These are phyloP conservation scores for Eutolmus rufibarbis DNA, from an alignment of 2,888 invertebrate species.

Conservation along the genomic window DNA sequence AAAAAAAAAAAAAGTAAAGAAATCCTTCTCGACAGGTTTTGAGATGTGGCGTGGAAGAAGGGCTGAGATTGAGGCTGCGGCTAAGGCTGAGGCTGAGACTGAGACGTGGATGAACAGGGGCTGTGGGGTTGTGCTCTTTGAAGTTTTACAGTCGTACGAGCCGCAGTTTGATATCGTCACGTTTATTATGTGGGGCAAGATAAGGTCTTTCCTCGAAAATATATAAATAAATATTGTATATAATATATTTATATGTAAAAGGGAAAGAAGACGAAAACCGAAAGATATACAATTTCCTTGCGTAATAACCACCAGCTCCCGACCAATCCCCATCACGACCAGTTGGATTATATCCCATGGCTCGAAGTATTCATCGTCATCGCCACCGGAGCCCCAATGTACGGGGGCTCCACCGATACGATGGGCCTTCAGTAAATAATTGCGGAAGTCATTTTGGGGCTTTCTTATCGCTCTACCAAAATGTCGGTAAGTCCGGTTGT, in stretches of 20 bases:
- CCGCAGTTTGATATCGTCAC: background rate
- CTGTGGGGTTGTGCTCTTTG: background rate
- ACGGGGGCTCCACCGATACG: background rate
- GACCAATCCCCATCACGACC: background rate
- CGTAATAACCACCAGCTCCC: slow-evolving; percentile 11
- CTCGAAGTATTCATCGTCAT: background rate
- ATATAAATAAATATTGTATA: background rate
- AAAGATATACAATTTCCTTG: slow-evolving; percentile 23
- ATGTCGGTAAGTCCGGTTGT: slow-evolving; percentile 41
- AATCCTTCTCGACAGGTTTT: background rate
- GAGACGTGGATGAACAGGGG: background rate
- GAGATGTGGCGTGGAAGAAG: background rate
- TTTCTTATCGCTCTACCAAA: slow-evolving; percentile 38
- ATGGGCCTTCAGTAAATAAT: slow-evolving; percentile 29
- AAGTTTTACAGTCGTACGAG: background rate
- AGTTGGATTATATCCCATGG: slow-evolving; percentile 14
- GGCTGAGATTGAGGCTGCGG: background rate
- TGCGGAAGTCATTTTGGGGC: slow-evolving; percentile 36
- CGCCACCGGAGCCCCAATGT: background rate
- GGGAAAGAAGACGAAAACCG: background rate
- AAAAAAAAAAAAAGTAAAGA: background rate
- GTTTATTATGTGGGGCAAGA: slow-evolving; percentile 4
- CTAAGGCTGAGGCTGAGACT: background rate
- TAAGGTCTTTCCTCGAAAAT: background rate
- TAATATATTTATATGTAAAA: background rate